Evolutionary conservation across 1,140 invertebrate species (phyloP), one percentile per base, ranked within the genome.

Genomic region (Harpegnathos saltator): DNA sequence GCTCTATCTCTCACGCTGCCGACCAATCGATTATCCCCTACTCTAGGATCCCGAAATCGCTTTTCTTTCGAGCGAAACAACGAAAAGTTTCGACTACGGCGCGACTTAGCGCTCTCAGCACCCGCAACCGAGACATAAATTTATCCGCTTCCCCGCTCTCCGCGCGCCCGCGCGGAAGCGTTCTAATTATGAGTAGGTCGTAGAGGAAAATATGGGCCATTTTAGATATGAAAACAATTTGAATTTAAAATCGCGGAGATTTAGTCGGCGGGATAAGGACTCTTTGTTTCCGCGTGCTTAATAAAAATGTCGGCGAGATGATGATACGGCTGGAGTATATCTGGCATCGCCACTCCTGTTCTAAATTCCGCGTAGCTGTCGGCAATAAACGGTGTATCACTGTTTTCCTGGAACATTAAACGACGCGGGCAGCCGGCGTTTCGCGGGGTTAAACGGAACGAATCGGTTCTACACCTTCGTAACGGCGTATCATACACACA

Each of bases 361-460:
- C 85, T 89, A 92, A 92, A 92, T 93, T 93, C 91, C 87, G 82
- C 83, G 58, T 85, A 83, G 91, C 73, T 89, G 87, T 88, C 77
- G 89, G 91, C 90, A 89, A 92, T 93, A 93, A 93, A 92, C 90
- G 89, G 89, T 93, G 91, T 92, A 93, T 92, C 91, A 92, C 89
- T 90, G 89, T 93, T 92, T 90, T 17, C 91, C 82, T 78, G 84
- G 82, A 84, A 85, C 89, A 91, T 92, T 92, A 92, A 92, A 88
- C 85, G 85, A 72, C 63, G 80, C 59, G 72, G 38, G 69, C 77
- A 85, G 77, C 1, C 72, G 65, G 85, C 69, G 62, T 74, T 84
- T 75, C 50, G 73, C 24, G 54, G 33, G 52, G 59, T 87, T 82
- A 62, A 87, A 56, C 33, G 38, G 48, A 77, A 84, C 26, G 69